Conservation (phyloP, 2,888 invertebrate species). For the Automeris io region DNA sequence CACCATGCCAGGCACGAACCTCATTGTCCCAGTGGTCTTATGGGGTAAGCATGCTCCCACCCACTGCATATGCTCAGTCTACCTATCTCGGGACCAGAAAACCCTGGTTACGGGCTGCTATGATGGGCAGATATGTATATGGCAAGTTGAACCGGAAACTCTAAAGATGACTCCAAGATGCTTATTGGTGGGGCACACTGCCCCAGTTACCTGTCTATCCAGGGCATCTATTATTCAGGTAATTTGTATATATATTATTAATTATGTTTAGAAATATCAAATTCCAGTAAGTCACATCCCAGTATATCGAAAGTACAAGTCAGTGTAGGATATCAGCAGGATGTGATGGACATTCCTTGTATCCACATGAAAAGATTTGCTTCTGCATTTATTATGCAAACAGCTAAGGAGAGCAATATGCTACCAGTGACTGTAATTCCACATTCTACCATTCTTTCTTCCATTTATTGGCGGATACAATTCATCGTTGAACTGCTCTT, state of each 20-base stretch:
- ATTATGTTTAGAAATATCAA: no score
- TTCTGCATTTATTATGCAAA: no score
- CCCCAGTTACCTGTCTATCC: slow-evolving; percentile 94
- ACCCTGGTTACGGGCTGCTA: slow-evolving; percentile 97
- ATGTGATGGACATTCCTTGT: no score
- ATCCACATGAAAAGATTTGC: no score
- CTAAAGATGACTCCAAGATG: slow-evolving; percentile 95
- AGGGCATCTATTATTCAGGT: slow-evolving; percentile 84
- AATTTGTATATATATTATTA: slow-evolving; percentile 9
- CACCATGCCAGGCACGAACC: slow-evolving; percentile 87
- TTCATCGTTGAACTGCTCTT: no score
- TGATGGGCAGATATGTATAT: slow-evolving; percentile 98
- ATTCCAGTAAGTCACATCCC: no score
- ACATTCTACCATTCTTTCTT: no score
- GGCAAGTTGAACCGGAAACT: slow-evolving; percentile 87
- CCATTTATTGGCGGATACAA: no score
- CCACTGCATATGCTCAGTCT: slow-evolving; percentile 96
- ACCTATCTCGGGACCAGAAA: slow-evolving; percentile 93
- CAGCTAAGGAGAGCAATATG: no score
- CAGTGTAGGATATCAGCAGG: no score
- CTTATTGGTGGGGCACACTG: slow-evolving; percentile 94
- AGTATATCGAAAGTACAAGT: no score
- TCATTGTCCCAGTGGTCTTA: slow-evolving; percentile 97
- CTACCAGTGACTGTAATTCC: no score
- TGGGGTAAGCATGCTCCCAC: slow-evolving; percentile 98